These are phyloP conservation scores for Riptortus pedestris DNA, from an alignment of 1,140 invertebrate genomes.

Conservation along the genomic window DNA sequence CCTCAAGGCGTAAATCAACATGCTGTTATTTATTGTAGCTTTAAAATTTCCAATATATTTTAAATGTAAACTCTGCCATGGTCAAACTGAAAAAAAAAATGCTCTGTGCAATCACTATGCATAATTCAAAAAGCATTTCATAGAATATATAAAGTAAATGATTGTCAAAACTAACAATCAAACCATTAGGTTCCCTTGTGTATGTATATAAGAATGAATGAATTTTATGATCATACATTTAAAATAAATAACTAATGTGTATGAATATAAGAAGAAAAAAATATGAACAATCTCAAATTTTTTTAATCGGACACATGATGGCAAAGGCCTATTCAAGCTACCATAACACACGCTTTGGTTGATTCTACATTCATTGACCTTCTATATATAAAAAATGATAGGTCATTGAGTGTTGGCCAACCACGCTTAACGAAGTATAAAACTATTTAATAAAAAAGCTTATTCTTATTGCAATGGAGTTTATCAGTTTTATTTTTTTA, in stretches of 20 bases:
- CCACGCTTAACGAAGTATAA: constrained; percentile 7
- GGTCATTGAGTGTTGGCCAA: constrained; percentile 1
- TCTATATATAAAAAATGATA: background rate
- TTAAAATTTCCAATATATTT: background rate
- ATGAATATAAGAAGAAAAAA: background rate
- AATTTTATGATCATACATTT: constrained; percentile 1
- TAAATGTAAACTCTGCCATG: background rate
- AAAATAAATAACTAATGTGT: background rate
- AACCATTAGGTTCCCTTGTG: background rate
- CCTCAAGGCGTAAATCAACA: too few relatives aligned
- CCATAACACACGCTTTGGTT: constrained; percentile 2
- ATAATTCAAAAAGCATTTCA: background rate
- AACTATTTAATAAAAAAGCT: background rate
- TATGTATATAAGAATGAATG: background rate
- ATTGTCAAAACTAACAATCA: background rate
- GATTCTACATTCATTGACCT: background rate
- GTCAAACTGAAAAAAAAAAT: background rate
- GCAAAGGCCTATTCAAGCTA: constrained; percentile 7
- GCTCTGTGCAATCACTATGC: constrained; percentile 1
- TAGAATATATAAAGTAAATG: background rate
- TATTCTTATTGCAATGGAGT: constrained; percentile 9
- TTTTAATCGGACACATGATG: background rate
- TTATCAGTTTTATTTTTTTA: constrained; percentile 18
- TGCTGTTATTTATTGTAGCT: too few relatives aligned
- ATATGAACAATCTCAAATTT: constrained; percentile 1